Evolutionary conservation across 2,113 vertebrate species (phyloP).

Genomic region (Phylloscopus trochiloides): DNA sequence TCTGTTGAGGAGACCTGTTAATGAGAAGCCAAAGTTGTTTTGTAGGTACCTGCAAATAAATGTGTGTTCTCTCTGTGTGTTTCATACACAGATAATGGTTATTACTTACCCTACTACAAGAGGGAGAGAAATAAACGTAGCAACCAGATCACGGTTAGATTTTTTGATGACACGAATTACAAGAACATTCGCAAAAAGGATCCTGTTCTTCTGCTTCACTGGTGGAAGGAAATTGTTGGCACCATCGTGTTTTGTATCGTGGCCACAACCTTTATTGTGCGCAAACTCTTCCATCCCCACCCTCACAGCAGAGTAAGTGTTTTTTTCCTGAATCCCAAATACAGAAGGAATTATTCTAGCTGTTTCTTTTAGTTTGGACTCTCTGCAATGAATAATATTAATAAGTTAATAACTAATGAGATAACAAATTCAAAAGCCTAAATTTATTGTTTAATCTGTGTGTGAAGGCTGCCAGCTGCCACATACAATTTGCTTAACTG

Average conservation of each 20-base stretch:
- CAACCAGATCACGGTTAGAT: conserved; percentile 82
- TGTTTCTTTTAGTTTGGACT: background rate
- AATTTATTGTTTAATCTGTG: background rate
- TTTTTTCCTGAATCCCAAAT: background rate
- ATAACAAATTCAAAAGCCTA: background rate
- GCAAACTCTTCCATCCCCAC: conserved; percentile 91
- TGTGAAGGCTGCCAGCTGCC: background rate
- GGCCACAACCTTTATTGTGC: conserved; percentile 92
- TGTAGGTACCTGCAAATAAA: background rate
- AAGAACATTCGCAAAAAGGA: conserved; percentile 84
- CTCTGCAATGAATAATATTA: background rate
- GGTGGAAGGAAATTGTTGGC: conserved; percentile 97
- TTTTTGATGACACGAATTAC: conserved; percentile 66
- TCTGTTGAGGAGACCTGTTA: background rate
- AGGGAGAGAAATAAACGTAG: conserved; percentile 84
- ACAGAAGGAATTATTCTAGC: background rate
- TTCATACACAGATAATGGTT: conserved; percentile 86
- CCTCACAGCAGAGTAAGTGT: conserved; percentile 79
- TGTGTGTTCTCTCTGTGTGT: background rate
- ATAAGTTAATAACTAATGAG: background rate
- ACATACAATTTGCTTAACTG: background rate
- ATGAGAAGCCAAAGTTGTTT: background rate
- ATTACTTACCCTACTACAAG: conserved; percentile 89
- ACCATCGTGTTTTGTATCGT: conserved; percentile 95
- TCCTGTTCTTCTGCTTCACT: conserved; percentile 90